Evolutionary conservation across 2,797 vertebrate genomes (phyloP), one percentile per base, ranked within the genome.

Genomic region (Pipistrellus kuhlii): DNA sequence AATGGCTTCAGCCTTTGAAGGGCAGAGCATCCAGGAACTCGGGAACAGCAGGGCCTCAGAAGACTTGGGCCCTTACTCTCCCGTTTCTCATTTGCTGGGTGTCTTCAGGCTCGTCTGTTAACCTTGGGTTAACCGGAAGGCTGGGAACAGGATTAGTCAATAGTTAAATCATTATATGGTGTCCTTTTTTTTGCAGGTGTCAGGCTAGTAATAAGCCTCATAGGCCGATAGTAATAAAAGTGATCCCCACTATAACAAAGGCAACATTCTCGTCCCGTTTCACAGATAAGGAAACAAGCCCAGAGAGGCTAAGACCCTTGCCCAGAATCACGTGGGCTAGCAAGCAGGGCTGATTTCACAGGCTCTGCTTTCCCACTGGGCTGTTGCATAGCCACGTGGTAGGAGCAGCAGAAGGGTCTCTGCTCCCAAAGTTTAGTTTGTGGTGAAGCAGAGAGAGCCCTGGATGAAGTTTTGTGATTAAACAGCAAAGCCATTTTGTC

Each of bases 401-500:
- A 55, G 53, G 20, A 46, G 53, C 27, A 66, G 80, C 72, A 57
- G 46, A 46, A 35, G 68, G 48, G n/a, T 64, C 76, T 41, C 38
- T 15, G 51, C 30, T 57, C n/a, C 71, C 41, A 48, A 35, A 93
- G 17, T 27, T 62, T 30, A 78, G 46, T 27, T 81, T 55, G 32
- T 78, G 51, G 48, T 17, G n/a, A 12, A 90, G 18, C 62, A 51
- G 46, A n/a, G 41, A 77, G 17, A 87, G 76, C 17, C 27, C 46
- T 72, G 53, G 55, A 32, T 64, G 53, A 78, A 94, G 32, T 59
- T 71, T 51, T 41, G 72, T 64, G 68, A 85, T 77, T 80, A 48
- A 89, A 44, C 15, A 85, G 30, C 78, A 53, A 88, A 88, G 51
- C 53, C 27, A 77, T 77, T 93, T 73, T 85, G 57, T 72, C 69